phyloP scores from a whole-genome alignment of 1,140 invertebrate genomes.

The Acromyrmex heyeri region DNA sequence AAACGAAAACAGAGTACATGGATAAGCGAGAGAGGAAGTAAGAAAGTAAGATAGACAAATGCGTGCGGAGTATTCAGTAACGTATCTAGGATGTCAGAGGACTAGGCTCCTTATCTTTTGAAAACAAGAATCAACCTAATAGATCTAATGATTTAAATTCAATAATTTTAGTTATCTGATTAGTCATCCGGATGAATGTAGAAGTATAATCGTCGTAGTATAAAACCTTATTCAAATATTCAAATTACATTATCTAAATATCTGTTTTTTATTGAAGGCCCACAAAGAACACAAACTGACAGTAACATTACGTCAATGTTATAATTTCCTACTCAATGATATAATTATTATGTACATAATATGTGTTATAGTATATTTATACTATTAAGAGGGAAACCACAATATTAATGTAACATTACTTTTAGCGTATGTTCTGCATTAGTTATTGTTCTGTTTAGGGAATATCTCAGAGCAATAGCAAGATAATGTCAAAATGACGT shows the following conservation, averaged over 20 bases:
- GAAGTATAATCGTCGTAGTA: background rate
- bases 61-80: constrained; percentile 4
- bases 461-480: too few relatives aligned
- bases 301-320: too few relatives aligned
- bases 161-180: background rate
- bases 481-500: too few relatives aligned
- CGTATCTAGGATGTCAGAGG: constrained; percentile 1
- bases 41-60: constrained; percentile 15
- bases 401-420: too few relatives aligned
- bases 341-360: too few relatives aligned
- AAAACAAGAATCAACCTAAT: background rate
- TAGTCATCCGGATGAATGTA: background rate
- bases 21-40: background rate
- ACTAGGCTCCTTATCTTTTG: background rate
- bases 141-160: background rate
- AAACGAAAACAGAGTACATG: background rate
- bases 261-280: background rate
- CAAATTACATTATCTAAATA: background rate
- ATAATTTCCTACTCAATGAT: too few relatives aligned
- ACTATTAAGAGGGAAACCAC: too few relatives aligned
- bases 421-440: too few relatives aligned
- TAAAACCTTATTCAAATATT: background rate
- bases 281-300: too few relatives aligned
- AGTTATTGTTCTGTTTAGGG: too few relatives aligned
- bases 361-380: too few relatives aligned